These are phyloP conservation scores for Brachycybe producta DNA, from an alignment of 2,888 invertebrate species.

Conservation along the genomic window DNA sequence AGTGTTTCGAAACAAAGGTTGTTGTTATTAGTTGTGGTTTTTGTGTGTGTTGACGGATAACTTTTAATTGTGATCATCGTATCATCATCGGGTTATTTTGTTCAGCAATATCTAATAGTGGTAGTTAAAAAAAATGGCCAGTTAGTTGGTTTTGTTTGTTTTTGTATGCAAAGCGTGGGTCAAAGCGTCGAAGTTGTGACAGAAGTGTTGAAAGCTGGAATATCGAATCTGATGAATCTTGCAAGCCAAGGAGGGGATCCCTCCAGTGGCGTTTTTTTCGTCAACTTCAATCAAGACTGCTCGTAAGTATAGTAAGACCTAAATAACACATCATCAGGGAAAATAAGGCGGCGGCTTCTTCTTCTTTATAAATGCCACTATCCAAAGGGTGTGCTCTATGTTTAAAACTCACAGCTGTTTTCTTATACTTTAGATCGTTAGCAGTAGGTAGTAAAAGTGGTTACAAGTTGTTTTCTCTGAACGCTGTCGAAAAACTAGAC, in stretches of 20 bases:
- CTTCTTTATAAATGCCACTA: background rate
- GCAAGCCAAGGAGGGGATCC: conserved; percentile 62
- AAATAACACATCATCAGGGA: too few species aligned
- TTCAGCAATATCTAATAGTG: too few species aligned
- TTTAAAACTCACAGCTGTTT: conserved; percentile 13
- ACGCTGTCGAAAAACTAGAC: conserved; percentile 62
- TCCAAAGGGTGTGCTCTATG: background rate
- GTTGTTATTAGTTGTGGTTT: too few species aligned
- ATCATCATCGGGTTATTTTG: too few species aligned
- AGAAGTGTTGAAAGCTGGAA: conserved; percentile 39
- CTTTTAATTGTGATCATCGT: too few species aligned
- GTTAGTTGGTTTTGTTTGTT: too few species aligned
- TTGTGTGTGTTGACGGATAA: too few species aligned
- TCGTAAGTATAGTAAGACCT: conserved; percentile 87
- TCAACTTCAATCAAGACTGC: conserved; percentile 95
- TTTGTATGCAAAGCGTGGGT: conserved; percentile 36
- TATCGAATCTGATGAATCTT: conserved; percentile 69
- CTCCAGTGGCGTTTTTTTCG: conserved; percentile 74
- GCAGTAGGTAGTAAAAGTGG: conserved; percentile 81
- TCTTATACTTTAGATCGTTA: conserved; percentile 39
- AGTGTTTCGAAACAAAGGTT: too few species aligned
- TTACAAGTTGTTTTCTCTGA: conserved; percentile 75
- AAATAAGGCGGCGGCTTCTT: background rate
- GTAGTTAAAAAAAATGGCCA: too few species aligned
- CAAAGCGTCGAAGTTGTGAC: conserved; percentile 40